Evolutionary conservation across 2,113 vertebrate species (phyloP).

Genomic region (Myiagra hebetior): DNA sequence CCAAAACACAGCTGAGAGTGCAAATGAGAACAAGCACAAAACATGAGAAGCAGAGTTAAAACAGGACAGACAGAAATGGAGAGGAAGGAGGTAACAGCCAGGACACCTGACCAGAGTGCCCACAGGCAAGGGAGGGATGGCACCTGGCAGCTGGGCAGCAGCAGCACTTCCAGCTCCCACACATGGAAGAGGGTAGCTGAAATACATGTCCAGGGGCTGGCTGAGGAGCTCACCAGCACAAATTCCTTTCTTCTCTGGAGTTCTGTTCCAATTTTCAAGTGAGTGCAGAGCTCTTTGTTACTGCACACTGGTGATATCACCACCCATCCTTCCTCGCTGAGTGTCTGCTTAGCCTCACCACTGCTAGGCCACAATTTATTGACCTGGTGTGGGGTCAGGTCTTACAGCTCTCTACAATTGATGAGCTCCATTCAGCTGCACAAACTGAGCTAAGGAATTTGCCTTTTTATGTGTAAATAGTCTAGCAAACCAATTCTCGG

Average conservation of each 20-base stretch:
- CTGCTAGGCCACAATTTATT: not conserved
- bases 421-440: not conserved
- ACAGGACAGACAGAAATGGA: not conserved
- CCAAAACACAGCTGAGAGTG: not conserved
- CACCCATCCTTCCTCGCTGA: not conserved
- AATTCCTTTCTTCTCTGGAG: not conserved
- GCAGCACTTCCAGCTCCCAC: not conserved
- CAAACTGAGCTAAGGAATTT: not conserved
- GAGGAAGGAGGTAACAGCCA: not conserved
- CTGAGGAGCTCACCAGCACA: not conserved
- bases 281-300: not conserved
- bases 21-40: not conserved
- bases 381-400: not conserved
- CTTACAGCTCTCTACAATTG: not conserved
- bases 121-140: not conserved
- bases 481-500: not conserved
- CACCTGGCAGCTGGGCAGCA: not conserved
- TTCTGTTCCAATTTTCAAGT: not conserved
- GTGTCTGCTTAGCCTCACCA: not conserved
- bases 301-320: not conserved
- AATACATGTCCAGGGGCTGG: rapidly evolving
- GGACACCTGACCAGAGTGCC: not conserved
- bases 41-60: not conserved
- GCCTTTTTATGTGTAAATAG: not conserved
- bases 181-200: not conserved